A percentile compares a stretch with the other conserved stretches of the same genome.
These are phyloP conservation scores for Spea bombifrons DNA, from an alignment of 2,113 vertebrate genomes.

Conservation along the genomic window DNA sequence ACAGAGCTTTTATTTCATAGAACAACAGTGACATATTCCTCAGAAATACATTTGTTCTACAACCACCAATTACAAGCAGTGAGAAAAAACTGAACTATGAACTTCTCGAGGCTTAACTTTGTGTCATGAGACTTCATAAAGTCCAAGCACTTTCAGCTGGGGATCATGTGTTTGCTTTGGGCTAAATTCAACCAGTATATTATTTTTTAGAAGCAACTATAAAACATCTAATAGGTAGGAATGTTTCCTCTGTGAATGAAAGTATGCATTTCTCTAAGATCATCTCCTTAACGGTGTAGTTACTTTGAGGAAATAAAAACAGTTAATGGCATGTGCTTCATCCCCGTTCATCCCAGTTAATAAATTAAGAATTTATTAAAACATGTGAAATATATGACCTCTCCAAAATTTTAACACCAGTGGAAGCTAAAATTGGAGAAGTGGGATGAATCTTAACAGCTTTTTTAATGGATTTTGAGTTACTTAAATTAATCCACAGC, in stretches of 20 bases:
- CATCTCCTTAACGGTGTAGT: constrained; percentile 6
- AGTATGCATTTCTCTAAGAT: constrained; percentile 20
- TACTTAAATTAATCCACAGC: no score
- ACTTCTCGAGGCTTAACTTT: constrained; percentile 12
- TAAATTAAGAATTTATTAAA: constrained; percentile 10
- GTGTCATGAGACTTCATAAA: constrained; percentile 24
- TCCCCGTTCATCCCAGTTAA: constrained; percentile 13
- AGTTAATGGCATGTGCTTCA: constrained; percentile 4
- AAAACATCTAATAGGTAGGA: constrained; percentile 38
- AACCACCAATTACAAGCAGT: no score
- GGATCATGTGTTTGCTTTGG: constrained; percentile 36
- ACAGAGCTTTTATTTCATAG: no score
- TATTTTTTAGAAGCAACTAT: constrained; percentile 37
- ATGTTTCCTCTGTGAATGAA: constrained; percentile 19
- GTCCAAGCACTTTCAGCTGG: constrained; percentile 34
- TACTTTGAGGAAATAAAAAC: constrained; percentile 1
- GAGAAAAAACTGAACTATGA: no score
- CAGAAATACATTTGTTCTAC: no score
- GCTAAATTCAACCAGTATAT: constrained; percentile 28
- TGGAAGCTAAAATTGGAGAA: no score
- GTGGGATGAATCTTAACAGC: no score
- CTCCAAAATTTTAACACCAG: neutral
- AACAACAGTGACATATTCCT: no score
- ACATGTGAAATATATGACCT: neutral
- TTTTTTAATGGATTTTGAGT: no score